Conservation (phyloP, 2,113 vertebrate species). For the Empidonax traillii region DNA sequence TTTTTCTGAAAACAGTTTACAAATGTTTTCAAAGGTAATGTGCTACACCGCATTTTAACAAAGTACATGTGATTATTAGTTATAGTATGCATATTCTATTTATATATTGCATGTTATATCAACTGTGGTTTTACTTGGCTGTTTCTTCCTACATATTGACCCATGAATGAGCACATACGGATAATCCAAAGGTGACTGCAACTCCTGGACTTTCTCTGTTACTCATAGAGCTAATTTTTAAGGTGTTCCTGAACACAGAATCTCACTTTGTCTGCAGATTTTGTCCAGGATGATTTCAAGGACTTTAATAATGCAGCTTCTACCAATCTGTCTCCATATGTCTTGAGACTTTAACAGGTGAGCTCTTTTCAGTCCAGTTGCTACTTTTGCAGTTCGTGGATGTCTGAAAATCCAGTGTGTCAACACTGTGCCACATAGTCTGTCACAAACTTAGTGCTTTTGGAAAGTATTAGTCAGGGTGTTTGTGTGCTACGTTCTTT, state of each 20-base stretch:
- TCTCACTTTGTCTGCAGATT: background rate
- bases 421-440: background rate
- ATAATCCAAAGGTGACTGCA: background rate
- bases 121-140: background rate
- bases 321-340: background rate
- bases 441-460: background rate
- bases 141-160: background rate
- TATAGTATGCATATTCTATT: background rate
- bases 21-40: background rate
- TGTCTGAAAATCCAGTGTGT: background rate
- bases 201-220: background rate
- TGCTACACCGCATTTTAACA: background rate
- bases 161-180: background rate
- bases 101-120: background rate
- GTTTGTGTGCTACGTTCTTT: fast-evolving
- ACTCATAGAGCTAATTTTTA: background rate
- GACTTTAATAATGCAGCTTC: background rate
- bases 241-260: fast-evolving
- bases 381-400: background rate
- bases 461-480: background rate
- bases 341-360: background rate
- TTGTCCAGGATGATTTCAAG: background rate
- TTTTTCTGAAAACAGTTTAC: background rate
- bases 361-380: background rate
- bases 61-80: background rate